phyloP scores from a whole-genome alignment of 2,888 invertebrate genomes.

The Pecten maximus region DNA sequence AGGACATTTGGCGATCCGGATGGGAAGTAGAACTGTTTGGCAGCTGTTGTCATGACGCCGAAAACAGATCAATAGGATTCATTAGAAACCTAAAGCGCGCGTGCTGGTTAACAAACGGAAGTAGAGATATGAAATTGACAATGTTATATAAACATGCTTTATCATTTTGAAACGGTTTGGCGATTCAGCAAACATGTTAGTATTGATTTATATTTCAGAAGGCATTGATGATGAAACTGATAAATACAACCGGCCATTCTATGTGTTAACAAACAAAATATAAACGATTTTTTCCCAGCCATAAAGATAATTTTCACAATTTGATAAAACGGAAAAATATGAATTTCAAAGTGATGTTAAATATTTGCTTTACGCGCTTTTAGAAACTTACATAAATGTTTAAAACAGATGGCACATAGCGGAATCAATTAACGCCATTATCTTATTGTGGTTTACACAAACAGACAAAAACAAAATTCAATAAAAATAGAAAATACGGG shows the following conservation, averaged over 20 bases:
- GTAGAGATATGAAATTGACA: constrained; percentile 28
- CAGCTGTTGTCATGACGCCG: constrained; percentile 29
- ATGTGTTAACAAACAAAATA: constrained; percentile 8
- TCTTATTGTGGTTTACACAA: too few species aligned
- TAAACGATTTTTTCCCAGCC: neutral
- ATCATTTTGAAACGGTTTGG: constrained; percentile 35
- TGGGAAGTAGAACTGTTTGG: neutral
- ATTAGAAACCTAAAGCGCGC: neutral
- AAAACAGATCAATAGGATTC: constrained; percentile 1
- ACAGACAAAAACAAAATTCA: too few species aligned
- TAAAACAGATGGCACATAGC: neutral
- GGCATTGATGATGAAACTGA: neutral
- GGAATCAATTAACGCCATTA: neutral
- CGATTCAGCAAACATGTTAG: neutral
- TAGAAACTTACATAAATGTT: neutral
- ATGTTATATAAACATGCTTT: constrained; percentile 33
- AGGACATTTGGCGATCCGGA: constrained; percentile 22
- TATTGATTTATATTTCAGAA: neutral
- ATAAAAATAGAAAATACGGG: too few species aligned
- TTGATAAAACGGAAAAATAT: neutral
- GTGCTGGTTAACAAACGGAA: constrained; percentile 19
- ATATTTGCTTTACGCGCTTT: neutral
- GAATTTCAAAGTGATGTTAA: neutral
- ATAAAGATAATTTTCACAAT: neutral
- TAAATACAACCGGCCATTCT: neutral